Evolutionary conservation across 2,888 invertebrate species (phyloP).

Genomic region (Acanthosepion pharaonis): DNA sequence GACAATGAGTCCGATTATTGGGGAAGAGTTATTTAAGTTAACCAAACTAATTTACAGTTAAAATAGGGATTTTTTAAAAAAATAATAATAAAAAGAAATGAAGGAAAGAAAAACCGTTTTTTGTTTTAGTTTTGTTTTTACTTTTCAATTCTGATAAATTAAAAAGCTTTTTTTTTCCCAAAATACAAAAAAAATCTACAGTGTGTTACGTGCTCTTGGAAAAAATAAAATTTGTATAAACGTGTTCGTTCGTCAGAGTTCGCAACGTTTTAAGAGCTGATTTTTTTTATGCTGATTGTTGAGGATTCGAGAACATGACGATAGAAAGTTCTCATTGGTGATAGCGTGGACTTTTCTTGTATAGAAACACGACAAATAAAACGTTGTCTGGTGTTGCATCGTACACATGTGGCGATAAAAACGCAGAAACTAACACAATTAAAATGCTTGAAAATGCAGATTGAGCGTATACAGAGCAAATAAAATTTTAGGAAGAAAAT

Average conservation of each 20-base stretch:
- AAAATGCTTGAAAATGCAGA: constrained; percentile 46
- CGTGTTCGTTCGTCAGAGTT: neutral
- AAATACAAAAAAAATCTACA: neutral
- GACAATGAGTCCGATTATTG: neutral
- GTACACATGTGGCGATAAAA: constrained; percentile 37
- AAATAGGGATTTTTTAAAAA: neutral
- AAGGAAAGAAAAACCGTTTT: neutral
- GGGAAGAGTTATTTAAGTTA: neutral
- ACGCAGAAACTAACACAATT: constrained; percentile 38
- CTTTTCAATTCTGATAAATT: constrained; percentile 8
- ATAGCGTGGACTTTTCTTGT: neutral
- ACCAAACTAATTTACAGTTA: neutral
- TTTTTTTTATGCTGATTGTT: neutral
- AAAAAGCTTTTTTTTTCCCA: neutral
- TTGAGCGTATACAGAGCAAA: constrained; percentile 35
- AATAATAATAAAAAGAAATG: neutral
- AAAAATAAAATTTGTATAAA: neutral
- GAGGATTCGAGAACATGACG: neutral
- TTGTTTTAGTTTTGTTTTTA: neutral
- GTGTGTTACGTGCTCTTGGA: neutral
- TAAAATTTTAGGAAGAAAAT: neutral
- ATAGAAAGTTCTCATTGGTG: neutral
- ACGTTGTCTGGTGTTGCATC: neutral
- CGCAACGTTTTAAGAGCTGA: neutral
- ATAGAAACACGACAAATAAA: neutral